Percentiles rank a stretch among this genome's conserved stretches.
phyloP scores from a whole-genome alignment of 1,140 invertebrate genomes.

The Melanaphis sacchari region DNA sequence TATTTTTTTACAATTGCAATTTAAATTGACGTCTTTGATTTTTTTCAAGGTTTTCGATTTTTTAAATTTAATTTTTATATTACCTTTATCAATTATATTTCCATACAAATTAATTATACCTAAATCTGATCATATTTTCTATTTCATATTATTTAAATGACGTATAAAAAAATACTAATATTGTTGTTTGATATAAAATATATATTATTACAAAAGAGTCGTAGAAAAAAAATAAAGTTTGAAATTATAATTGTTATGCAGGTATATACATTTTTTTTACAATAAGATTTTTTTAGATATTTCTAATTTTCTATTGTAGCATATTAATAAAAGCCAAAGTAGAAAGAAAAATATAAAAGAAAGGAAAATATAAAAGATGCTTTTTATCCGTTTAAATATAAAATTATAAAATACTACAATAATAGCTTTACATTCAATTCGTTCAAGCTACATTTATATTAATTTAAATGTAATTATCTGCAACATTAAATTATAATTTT shows the following conservation, averaged over 20 bases:
- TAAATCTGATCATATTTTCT: not conserved
- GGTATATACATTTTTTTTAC: not conserved
- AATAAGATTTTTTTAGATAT: not conserved
- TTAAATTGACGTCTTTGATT: not conserved
- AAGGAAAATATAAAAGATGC: not conserved
- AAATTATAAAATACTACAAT: not conserved
- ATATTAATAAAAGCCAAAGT: not conserved
- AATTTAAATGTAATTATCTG: slow-evolving; percentile 3
- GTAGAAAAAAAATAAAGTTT: not conserved
- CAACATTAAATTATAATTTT: not conserved
- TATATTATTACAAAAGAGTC: not conserved
- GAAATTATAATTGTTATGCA: not conserved
- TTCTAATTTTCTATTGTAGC: not conserved
- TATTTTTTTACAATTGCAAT: not conserved
- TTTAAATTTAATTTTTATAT: not conserved
- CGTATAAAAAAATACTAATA: too few species aligned
- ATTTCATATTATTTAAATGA: not conserved
- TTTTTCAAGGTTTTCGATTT: not conserved
- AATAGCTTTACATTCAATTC: not conserved
- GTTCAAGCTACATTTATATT: not conserved
- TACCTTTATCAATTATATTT: not conserved
- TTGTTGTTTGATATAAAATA: too few species aligned
- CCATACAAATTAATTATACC: not conserved
- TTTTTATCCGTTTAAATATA: not conserved
- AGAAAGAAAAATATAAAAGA: not conserved